phyloP scores from a whole-genome alignment of 35 echinoderm and acorn worm genomes.

The Stichopus chloronotus region DNA sequence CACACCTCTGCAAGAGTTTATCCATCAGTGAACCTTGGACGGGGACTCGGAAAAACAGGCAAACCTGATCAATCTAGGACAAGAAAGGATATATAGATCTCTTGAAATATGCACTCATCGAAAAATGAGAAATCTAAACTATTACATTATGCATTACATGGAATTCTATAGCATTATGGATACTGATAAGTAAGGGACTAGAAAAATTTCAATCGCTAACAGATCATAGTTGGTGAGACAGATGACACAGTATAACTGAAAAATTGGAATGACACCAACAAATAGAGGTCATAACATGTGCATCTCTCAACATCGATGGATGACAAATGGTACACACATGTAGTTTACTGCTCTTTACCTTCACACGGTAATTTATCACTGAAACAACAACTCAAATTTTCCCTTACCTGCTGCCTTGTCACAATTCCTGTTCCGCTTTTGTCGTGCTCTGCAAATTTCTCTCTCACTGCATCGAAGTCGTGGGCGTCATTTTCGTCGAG shows the following conservation, averaged over 20 bases:
- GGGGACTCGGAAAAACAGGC: conserved; percentile 74
- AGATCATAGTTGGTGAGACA: not conserved
- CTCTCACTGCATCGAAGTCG: conserved; percentile 75
- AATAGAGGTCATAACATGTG: too few relatives aligned
- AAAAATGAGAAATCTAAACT: not conserved
- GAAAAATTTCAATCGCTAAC: not conserved
- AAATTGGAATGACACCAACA: too few relatives aligned
- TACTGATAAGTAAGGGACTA: not conserved
- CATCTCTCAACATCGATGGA: too few relatives aligned
- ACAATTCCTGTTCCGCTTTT: conserved; percentile 62
- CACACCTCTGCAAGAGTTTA: conserved; percentile 83
- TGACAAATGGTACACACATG: too few relatives aligned
- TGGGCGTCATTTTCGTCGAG: conserved; percentile 67
- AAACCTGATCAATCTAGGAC: conserved; percentile 85
- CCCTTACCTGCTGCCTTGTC: conserved; percentile 77
- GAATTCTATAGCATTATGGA: not conserved
- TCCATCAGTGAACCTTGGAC: conserved; percentile 90
- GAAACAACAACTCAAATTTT: too few relatives aligned
- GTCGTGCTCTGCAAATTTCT: conserved; percentile 69
- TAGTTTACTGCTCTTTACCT: too few relatives aligned
- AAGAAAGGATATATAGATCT: not conserved
- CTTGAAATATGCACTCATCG: not conserved
- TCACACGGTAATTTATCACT: too few relatives aligned
- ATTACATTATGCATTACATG: not conserved
- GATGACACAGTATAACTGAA: too few relatives aligned